Base-by-base conservation (phyloP, 2,797 vertebrate species). In the Salmo trutta region DNA sequence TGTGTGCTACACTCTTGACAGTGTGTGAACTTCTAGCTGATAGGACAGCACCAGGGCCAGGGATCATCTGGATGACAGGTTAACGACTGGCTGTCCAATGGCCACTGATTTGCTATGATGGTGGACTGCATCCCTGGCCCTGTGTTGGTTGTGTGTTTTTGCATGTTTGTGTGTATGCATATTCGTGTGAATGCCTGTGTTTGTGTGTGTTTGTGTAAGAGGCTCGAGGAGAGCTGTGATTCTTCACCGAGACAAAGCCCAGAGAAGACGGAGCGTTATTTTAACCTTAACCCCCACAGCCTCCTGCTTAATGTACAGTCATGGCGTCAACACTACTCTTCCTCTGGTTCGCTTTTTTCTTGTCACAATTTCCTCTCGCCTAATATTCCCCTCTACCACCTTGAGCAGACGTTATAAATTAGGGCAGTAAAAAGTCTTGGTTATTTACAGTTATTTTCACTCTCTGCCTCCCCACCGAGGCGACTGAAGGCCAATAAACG, bases 321-420 rank as follows among this genome's bases (percentile, higher is more conserved):
- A 71, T 81, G 72, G 71, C 67, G 54, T 33, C 68, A 17, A 47
- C 41, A 47, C 8, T 47, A 47, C 8, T 47, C 41, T 47, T 47
- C 41, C 41, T 47, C 41, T 47, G 8, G 41, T 47, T 47, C 8
- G 33, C 41, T 47, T 47, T 47, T 47, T 47, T 83, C 80, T 85
- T 89, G 88, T 91, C 90, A 86, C 88, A 88, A 87, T 91, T 92
- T 91, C 88, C 86, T 79, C 84, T 75, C 33, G 4, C 77, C 82
- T 84, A 88, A 86, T 88, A 87, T 90, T 88, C 74, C 85, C 19
- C 77, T 87, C 79, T 62, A 21, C 59, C 79, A 86, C 80, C 67
- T 79, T 72, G 56, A 84, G 84, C 85, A 83, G 84, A 81, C 33
- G 56, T 78, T 85, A 88, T 92, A 90, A 92, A 93, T 92, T 86